Conservation (phyloP, 2,888 invertebrate genomes). For the Diarsia dahlii region DNA sequence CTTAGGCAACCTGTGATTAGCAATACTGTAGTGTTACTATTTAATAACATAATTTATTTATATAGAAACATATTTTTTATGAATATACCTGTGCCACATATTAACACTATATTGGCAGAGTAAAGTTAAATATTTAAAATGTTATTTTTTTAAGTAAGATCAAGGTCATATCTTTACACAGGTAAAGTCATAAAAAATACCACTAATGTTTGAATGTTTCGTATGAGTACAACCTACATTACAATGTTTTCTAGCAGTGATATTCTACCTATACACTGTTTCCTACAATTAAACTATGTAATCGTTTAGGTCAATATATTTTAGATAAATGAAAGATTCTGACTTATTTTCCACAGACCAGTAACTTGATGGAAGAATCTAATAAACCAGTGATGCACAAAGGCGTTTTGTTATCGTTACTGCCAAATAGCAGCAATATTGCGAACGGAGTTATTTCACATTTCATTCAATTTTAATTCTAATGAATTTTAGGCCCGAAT, state of each 20-base stretch:
- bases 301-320: not conserved
- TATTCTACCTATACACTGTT: constrained; percentile 15
- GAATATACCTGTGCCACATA: not conserved
- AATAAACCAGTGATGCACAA: constrained; percentile 13
- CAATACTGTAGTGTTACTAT: constrained; percentile 52
- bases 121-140: not conserved
- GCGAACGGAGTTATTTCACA: not conserved
- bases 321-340: constrained; percentile 3
- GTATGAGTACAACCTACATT: not conserved
- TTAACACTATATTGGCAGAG: not conserved
- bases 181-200: not conserved
- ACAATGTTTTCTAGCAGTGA: constrained; percentile 17
- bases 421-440: constrained; percentile 2
- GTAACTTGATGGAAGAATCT: not conserved
- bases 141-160: not conserved
- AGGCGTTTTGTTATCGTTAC: not conserved
- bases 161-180: not conserved
- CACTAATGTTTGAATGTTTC: not conserved
- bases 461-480: not conserved
- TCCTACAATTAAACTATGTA: constrained; percentile 13
- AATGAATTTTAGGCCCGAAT: not conserved
- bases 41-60: constrained; percentile 13
- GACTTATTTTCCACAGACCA: not conserved
- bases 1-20: constrained; percentile 36
- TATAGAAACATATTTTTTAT: constrained; percentile 12